Conservation (phyloP, 2,113 vertebrate genomes). For the Anarrhichthys ocellatus region DNA sequence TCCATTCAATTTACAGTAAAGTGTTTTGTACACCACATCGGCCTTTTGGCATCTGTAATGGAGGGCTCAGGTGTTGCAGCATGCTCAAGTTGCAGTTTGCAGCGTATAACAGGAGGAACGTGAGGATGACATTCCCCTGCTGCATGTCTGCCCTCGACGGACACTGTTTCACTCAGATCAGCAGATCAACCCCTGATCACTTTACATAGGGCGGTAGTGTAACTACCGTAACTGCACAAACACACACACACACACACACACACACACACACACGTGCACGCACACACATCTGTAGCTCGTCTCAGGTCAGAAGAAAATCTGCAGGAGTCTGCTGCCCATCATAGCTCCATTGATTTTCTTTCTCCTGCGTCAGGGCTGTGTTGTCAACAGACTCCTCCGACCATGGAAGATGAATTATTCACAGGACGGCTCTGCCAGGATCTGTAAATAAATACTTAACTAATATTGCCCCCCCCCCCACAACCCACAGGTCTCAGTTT, state of each 20-base stretch:
- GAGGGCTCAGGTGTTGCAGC: constrained; percentile 20
- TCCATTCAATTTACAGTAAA: constrained; percentile 22
- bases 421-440: constrained; percentile 67
- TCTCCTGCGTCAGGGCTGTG: constrained; percentile 73
- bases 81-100: constrained; percentile 59
- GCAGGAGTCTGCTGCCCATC: constrained; percentile 75
- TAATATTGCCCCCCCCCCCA: constrained; percentile 71
- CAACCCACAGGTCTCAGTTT: constrained; percentile 68
- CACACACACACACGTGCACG: constrained; percentile 28
- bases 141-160: constrained; percentile 61
- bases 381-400: constrained; percentile 77
- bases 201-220: constrained; percentile 78
- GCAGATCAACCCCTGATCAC: constrained; percentile 79
- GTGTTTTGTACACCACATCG: constrained; percentile 9
- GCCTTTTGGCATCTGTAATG: constrained; percentile 16
- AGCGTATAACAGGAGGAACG: constrained; percentile 52
- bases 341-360: constrained; percentile 78
- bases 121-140: constrained; percentile 60
- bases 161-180: constrained; percentile 79
- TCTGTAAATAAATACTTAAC: constrained; percentile 83
- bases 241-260: constrained; percentile 50
- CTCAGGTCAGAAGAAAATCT: constrained; percentile 62
- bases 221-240: constrained; percentile 67
- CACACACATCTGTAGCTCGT: constrained; percentile 4
- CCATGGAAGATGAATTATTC: constrained; percentile 79